Evolutionary conservation across 2,113 vertebrate genomes (phyloP).

Genomic region (Madoqua kirkii): DNA sequence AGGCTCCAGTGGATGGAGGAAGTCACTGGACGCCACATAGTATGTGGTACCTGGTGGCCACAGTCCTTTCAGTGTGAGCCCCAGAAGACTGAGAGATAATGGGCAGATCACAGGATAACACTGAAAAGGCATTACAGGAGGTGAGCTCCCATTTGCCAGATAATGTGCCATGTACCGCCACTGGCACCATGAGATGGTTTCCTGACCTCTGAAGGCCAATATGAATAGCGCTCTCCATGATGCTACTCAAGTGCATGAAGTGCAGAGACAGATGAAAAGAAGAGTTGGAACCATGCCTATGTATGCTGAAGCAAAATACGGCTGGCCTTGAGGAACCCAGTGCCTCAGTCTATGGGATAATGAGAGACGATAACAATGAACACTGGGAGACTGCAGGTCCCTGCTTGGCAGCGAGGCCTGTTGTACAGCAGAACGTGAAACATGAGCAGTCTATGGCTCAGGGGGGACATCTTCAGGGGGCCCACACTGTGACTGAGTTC

Average conservation of each 20-base stretch:
- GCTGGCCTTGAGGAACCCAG: neutral
- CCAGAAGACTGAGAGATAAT: neutral
- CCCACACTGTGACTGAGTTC: neutral
- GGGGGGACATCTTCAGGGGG: neutral
- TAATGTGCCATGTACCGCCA: fast-evolving
- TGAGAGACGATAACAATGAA: neutral
- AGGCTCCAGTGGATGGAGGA: neutral
- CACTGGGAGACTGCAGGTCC: neutral
- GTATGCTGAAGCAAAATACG: neutral
- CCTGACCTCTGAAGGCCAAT: neutral
- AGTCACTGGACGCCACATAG: neutral
- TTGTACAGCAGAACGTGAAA: neutral
- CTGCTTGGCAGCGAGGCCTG: neutral
- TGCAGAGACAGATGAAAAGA: neutral
- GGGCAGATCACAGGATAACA: neutral
- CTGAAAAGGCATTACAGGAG: neutral
- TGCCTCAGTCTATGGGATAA: neutral
- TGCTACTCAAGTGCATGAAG: neutral
- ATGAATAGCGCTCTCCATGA: neutral
- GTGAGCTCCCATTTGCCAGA: neutral
- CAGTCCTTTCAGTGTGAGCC: neutral
- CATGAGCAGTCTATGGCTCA: neutral
- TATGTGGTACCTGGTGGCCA: neutral
- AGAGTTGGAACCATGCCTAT: neutral
- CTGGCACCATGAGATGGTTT: neutral